Conservation (phyloP, 2,888 invertebrate species). For the Omphaloscelis lunosa region DNA sequence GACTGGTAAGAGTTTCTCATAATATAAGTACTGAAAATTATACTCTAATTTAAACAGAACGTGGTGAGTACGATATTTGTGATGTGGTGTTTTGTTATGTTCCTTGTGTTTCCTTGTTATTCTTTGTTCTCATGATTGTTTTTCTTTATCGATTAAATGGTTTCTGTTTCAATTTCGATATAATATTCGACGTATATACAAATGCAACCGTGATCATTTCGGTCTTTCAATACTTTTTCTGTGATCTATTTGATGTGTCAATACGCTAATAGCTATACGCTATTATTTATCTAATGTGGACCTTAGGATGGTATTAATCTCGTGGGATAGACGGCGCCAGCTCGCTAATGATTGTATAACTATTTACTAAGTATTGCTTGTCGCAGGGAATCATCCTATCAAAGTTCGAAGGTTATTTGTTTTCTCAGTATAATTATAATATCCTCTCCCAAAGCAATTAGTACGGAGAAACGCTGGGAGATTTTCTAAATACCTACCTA, state of each 20-base stretch:
- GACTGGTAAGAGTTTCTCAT: neutral
- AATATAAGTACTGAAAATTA: slow-evolving; percentile 24
- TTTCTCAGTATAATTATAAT: neutral
- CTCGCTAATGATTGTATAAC: neutral
- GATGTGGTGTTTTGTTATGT: neutral
- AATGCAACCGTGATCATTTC: neutral
- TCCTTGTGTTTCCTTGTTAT: neutral
- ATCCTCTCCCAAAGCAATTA: neutral
- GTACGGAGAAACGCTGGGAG: neutral
- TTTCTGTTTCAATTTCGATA: neutral
- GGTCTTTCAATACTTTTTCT: neutral
- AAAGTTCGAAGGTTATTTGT: neutral
- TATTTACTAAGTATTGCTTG: slow-evolving; percentile 1
- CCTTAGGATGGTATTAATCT: too few relatives aligned
- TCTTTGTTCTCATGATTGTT: neutral
- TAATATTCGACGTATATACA: neutral
- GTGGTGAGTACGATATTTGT: neutral
- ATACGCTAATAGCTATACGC: neutral
- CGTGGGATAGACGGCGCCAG: neutral
- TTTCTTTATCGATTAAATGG: neutral
- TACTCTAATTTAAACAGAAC: neutral
- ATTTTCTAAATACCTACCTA: neutral
- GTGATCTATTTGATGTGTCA: neutral
- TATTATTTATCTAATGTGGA: too few relatives aligned
- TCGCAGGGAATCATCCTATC: neutral